These are phyloP conservation scores for Hypercompe scribonia DNA, from an alignment of 2,888 invertebrate genomes.

Conservation along the genomic window DNA sequence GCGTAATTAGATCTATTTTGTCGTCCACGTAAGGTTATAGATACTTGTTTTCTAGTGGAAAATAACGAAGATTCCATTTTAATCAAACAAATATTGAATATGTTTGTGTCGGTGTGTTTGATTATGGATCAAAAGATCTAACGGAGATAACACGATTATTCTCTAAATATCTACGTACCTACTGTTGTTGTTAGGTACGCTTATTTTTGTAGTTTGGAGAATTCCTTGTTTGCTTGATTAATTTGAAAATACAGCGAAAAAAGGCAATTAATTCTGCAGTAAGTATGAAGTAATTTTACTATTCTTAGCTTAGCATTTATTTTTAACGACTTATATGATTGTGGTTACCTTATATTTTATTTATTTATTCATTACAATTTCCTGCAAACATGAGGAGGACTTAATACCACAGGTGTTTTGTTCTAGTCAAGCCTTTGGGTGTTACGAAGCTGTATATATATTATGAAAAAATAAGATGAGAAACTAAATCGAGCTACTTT, in stretches of 20 bases:
- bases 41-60: conserved; percentile 34
- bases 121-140: conserved; percentile 15
- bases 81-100: conserved; percentile 18
- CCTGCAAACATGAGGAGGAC: too few relatives aligned
- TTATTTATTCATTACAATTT: too few relatives aligned
- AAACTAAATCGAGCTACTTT: too few relatives aligned
- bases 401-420: too few relatives aligned
- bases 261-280: background rate
- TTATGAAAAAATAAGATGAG: too few relatives aligned
- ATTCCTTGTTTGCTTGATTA: background rate
- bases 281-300: background rate
- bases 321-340: background rate
- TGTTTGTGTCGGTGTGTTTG: conserved; percentile 19
- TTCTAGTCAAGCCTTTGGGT: too few relatives aligned
- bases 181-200: background rate
- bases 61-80: conserved; percentile 39
- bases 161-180: background rate
- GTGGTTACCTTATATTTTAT: too few relatives aligned
- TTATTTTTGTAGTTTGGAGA: background rate
- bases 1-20: background rate
- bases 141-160: background rate
- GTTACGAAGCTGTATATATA: too few relatives aligned
- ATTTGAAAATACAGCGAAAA: background rate
- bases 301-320: background rate
- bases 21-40: background rate